Evolutionary conservation across 2,888 invertebrate species (phyloP).

Genomic region (Pseudoips prasinana): DNA sequence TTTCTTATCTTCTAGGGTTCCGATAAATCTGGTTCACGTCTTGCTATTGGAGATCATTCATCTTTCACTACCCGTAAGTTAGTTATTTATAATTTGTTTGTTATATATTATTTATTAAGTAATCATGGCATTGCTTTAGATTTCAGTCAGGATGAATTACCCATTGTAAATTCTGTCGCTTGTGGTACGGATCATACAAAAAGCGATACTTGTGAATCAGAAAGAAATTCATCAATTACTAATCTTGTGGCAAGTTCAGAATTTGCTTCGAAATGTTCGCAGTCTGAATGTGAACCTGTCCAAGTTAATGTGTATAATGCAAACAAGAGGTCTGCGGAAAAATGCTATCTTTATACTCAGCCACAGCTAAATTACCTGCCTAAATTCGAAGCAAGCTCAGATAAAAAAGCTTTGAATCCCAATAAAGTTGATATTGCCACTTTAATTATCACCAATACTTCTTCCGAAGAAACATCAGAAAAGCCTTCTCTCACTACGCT

Average conservation of each 20-base stretch:
- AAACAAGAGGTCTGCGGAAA: constrained; percentile 48
- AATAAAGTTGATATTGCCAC: constrained; percentile 59
- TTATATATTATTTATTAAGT: constrained; percentile 4
- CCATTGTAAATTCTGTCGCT: constrained; percentile 38
- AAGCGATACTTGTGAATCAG: constrained; percentile 33
- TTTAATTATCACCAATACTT: constrained; percentile 49
- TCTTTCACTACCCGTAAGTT: constrained; percentile 61
- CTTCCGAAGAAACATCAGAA: constrained; percentile 44
- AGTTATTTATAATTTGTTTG: neutral
- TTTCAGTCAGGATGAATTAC: constrained; percentile 47
- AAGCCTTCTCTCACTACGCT: constrained; percentile 38
- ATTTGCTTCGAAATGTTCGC: constrained; percentile 44
- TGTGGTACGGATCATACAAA: constrained; percentile 36
- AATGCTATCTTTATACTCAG: constrained; percentile 59
- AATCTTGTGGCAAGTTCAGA: constrained; percentile 42
- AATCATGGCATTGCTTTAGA: constrained; percentile 37
- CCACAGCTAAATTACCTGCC: constrained; percentile 54
- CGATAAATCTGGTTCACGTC: constrained; percentile 55
- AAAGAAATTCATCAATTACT: constrained; percentile 39
- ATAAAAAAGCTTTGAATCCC: constrained; percentile 35
- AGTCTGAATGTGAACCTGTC: constrained; percentile 27
- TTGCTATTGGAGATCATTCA: constrained; percentile 67
- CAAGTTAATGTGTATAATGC: constrained; percentile 40
- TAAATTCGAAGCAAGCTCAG: constrained; percentile 44
- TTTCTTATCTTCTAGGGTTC: constrained; percentile 50